Conservation (phyloP, 2,113 vertebrate species). For the Nibea coibor region DNA sequence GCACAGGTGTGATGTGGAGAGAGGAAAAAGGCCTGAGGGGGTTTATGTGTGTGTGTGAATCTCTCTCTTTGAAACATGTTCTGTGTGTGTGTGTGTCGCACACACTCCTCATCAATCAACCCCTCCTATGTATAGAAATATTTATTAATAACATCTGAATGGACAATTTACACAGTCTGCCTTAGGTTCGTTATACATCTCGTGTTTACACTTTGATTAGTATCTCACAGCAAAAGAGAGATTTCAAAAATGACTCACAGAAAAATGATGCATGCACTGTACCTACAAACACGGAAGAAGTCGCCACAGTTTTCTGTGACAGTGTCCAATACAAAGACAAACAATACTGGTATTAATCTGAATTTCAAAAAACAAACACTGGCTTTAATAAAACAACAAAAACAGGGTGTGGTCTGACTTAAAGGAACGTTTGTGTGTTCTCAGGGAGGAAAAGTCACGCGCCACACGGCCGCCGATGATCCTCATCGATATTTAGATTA, state of each 20-base stretch:
- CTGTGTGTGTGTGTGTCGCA: background rate
- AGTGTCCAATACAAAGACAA: constrained; percentile 62
- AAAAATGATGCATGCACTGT: constrained; percentile 85
- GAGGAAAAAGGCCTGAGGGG: background rate
- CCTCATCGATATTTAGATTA: too few species aligned
- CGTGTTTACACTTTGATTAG: constrained; percentile 79
- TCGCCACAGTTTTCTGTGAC: constrained; percentile 38
- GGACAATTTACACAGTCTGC: constrained; percentile 80
- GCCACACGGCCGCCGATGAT: too few species aligned
- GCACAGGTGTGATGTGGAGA: constrained; percentile 22
- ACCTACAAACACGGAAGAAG: constrained; percentile 68
- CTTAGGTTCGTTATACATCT: constrained; percentile 84
- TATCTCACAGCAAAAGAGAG: constrained; percentile 75
- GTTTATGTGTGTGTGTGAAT: background rate
- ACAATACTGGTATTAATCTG: constrained; percentile 49
- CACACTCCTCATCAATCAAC: constrained; percentile 30
- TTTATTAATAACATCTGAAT: constrained; percentile 80
- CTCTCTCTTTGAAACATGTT: background rate
- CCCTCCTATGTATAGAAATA: constrained; percentile 72
- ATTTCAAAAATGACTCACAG: constrained; percentile 51
- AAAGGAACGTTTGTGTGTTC: background rate
- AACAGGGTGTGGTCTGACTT: constrained; percentile 44
- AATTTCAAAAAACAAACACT: constrained; percentile 65
- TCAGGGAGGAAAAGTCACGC: too few species aligned
- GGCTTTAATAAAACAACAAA: constrained; percentile 31